Evolutionary conservation across 2,888 invertebrate genomes (phyloP).

Genomic region (Dioctria rufipes): DNA sequence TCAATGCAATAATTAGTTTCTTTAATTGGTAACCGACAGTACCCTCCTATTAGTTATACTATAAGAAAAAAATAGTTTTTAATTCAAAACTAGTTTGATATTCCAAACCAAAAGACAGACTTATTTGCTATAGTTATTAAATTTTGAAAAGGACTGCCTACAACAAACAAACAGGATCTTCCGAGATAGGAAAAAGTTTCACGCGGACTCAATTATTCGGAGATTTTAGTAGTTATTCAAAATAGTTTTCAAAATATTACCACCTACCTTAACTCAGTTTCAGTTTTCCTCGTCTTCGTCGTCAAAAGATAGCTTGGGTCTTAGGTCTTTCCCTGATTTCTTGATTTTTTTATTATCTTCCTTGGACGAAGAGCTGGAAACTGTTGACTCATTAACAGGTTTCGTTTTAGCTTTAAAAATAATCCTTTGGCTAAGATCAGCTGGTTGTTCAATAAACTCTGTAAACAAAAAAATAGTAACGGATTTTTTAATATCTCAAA

Average conservation of each 20-base stretch:
- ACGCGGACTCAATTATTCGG: too few relatives aligned
- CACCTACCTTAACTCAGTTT: slow-evolving; percentile 62
- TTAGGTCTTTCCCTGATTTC: slow-evolving; percentile 64
- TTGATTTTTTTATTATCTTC: slow-evolving; percentile 57
- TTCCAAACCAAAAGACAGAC: too few relatives aligned
- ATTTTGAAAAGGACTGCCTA: too few relatives aligned
- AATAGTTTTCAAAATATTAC: background rate
- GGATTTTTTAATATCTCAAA: background rate
- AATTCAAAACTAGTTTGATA: too few relatives aligned
- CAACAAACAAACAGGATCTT: too few relatives aligned
- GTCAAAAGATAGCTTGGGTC: slow-evolving; percentile 72
- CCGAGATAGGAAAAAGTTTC: too few relatives aligned
- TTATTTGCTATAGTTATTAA: too few relatives aligned
- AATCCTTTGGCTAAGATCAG: slow-evolving; percentile 76
- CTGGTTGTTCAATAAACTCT: slow-evolving; percentile 76
- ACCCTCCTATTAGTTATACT: too few relatives aligned
- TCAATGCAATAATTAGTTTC: too few relatives aligned
- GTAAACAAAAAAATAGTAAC: slow-evolving; percentile 61
- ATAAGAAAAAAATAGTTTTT: too few relatives aligned
- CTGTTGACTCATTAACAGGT: slow-evolving; percentile 56
- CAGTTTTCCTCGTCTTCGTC: slow-evolving; percentile 70
- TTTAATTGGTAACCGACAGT: too few relatives aligned
- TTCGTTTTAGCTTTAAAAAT: slow-evolving; percentile 73
- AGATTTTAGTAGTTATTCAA: too few relatives aligned
- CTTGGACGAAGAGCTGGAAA: slow-evolving; percentile 19